phyloP scores from a whole-genome alignment of 2,797 vertebrate species.

The Hippoglossus hippoglossus region DNA sequence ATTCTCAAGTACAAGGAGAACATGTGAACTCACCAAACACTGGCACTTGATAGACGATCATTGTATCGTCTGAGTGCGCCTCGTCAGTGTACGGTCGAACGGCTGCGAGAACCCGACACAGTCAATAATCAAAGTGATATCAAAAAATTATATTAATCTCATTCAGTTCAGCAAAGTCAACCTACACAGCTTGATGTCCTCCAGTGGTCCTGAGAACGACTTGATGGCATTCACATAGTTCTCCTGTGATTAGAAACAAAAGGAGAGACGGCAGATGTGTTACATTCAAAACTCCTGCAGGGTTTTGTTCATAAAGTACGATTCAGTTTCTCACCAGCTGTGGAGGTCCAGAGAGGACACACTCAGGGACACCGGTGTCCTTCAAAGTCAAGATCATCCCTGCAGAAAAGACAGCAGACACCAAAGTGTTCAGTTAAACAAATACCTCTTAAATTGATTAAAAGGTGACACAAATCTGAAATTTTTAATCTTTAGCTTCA shows the following conservation, averaged over 20 bases:
- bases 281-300: neutral
- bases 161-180: neutral
- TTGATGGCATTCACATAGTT: conserved; percentile 90
- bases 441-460: too few relatives aligned
- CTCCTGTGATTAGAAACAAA: conserved; percentile 74
- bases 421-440: neutral
- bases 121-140: neutral
- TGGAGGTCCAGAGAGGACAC: conserved; percentile 92
- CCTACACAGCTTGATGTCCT: conserved; percentile 91
- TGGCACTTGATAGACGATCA: conserved; percentile 91
- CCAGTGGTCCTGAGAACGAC: conserved; percentile 90
- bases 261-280: neutral
- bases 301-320: fast-evolving
- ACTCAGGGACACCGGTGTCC: conserved; percentile 90
- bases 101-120: conserved; percentile 67
- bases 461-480: too few relatives aligned
- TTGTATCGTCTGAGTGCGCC: conserved; percentile 88
- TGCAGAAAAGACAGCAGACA: conserved; percentile 59
- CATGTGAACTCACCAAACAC: conserved; percentile 87
- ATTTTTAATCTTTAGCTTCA: too few relatives aligned
- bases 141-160: fast-evolving
- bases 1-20: neutral
- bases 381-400: conserved; percentile 95
- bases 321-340: conserved; percentile 88
- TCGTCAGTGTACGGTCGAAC: conserved; percentile 88